A percentile compares a stretch with the other conserved stretches of the same genome.
Evolutionary conservation across 2,888 invertebrate genomes (phyloP).

Genomic region (Pammene fasciana): DNA sequence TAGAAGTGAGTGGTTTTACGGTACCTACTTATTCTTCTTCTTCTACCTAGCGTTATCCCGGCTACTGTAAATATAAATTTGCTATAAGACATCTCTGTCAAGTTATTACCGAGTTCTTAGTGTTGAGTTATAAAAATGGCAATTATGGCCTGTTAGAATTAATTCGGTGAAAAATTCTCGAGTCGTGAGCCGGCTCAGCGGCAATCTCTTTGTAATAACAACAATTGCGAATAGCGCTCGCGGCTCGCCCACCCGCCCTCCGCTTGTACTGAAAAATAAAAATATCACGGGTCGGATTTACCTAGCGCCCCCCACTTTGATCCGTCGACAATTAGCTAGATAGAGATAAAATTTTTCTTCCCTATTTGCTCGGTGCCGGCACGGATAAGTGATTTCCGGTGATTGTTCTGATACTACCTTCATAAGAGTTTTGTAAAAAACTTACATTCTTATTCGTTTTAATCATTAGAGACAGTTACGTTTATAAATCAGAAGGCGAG

Average conservation of each 20-base stretch:
- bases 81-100: background rate
- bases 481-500: slow-evolving; percentile 6
- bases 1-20: no score
- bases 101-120: slow-evolving; percentile 23
- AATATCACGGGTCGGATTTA: slow-evolving; percentile 71
- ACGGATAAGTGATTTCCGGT: slow-evolving; percentile 70
- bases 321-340: slow-evolving; percentile 78
- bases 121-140: slow-evolving; percentile 45
- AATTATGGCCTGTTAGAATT: slow-evolving; percentile 65
- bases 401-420: slow-evolving; percentile 59
- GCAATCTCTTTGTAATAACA: slow-evolving; percentile 82
- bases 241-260: slow-evolving; percentile 60
- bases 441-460: background rate
- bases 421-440: slow-evolving; percentile 3
- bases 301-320: slow-evolving; percentile 69
- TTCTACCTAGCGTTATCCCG: no score
- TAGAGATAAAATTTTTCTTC: slow-evolving; percentile 76
- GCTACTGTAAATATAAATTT: no score
- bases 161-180: slow-evolving; percentile 70
- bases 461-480: slow-evolving; percentile 1
- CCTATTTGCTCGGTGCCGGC: slow-evolving; percentile 58
- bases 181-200: slow-evolving; percentile 74
- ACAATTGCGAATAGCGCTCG: slow-evolving; percentile 78
- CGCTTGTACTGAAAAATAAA: slow-evolving; percentile 57
- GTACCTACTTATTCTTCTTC: no score